Evolutionary conservation across 2,113 vertebrate genomes (phyloP).

Genomic region (Neolamprologus sp.): DNA sequence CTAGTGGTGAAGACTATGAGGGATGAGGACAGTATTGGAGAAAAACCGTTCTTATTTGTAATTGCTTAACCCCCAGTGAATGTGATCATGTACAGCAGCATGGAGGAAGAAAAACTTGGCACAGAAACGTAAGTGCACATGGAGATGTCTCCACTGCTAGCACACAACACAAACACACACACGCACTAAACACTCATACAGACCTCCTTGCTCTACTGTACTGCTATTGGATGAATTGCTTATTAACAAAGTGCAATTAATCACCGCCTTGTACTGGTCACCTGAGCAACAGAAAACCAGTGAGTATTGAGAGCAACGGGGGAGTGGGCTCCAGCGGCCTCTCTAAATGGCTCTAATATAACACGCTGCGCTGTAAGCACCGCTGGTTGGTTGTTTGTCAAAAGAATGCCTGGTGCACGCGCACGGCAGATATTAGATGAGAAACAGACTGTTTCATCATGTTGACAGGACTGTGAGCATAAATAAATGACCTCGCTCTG

Average conservation of each 20-base stretch:
- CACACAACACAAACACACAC: not conserved
- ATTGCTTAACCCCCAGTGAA: conserved; percentile 52
- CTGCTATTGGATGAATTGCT: conserved; percentile 26
- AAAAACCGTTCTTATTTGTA: conserved; percentile 46
- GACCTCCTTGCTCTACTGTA: not conserved
- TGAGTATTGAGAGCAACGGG: conserved; percentile 5
- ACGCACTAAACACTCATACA: not conserved
- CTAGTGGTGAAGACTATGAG: conserved; percentile 19
- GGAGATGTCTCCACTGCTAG: not conserved
- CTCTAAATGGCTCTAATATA: conserved; percentile 44
- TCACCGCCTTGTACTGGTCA: conserved; percentile 43
- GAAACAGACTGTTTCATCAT: conserved; percentile 27
- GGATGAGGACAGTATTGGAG: conserved; percentile 26
- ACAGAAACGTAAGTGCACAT: not conserved
- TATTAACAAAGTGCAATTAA: conserved; percentile 68
- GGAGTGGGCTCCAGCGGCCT: conserved; percentile 28
- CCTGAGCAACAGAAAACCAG: conserved; percentile 45
- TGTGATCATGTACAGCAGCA: not conserved
- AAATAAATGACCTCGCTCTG: conserved; percentile 20
- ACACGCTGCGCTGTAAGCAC: conserved; percentile 17
- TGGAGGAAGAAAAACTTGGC: not conserved
- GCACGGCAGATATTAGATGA: conserved; percentile 28
- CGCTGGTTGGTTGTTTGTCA: conserved; percentile 39
- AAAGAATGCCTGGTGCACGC: not conserved
- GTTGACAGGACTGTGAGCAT: not conserved